A percentile compares a stretch with the other conserved stretches of the same genome.
Evolutionary conservation across 2,888 invertebrate species (phyloP).

Genomic region (Allophyes oxyacanthae): DNA sequence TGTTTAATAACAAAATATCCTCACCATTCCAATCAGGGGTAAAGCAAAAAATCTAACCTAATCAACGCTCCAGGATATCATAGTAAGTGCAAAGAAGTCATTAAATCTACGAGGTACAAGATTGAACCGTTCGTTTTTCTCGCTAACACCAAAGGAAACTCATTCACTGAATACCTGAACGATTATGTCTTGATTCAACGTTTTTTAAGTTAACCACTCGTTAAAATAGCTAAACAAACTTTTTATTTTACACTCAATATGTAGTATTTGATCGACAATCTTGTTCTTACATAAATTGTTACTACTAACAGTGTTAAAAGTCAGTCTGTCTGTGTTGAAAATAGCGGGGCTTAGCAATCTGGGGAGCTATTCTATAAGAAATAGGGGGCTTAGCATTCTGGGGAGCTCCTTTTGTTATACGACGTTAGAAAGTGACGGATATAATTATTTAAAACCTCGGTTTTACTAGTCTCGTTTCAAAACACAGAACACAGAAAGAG

Average conservation of each 20-base stretch:
- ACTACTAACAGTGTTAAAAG: background rate
- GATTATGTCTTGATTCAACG: constrained; percentile 53
- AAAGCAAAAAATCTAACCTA: constrained; percentile 5
- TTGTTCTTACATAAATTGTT: constrained; percentile 43
- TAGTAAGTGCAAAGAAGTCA: constrained; percentile 33
- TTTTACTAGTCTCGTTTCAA: too few relatives aligned
- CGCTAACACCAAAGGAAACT: constrained; percentile 48
- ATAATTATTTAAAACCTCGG: too few relatives aligned
- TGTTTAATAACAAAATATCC: constrained; percentile 9
- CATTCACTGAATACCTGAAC: constrained; percentile 51
- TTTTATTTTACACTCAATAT: constrained; percentile 44
- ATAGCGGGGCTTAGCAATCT: background rate
- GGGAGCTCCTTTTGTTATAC: too few relatives aligned
- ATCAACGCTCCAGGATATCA: constrained; percentile 29
- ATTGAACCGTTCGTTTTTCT: constrained; percentile 55
- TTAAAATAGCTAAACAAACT: constrained; percentile 50
- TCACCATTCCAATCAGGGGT: constrained; percentile 16
- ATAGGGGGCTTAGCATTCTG: too few relatives aligned
- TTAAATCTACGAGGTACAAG: constrained; percentile 26
- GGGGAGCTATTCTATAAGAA: too few relatives aligned
- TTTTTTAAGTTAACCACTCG: constrained; percentile 51
- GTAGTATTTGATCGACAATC: constrained; percentile 48
- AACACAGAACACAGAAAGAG: too few relatives aligned
- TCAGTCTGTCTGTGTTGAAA: constrained; percentile 10
- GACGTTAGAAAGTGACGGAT: too few relatives aligned